Evolutionary conservation across 1,140 invertebrate species (phyloP).

Genomic region (Pseudomyrmex gracilis): DNA sequence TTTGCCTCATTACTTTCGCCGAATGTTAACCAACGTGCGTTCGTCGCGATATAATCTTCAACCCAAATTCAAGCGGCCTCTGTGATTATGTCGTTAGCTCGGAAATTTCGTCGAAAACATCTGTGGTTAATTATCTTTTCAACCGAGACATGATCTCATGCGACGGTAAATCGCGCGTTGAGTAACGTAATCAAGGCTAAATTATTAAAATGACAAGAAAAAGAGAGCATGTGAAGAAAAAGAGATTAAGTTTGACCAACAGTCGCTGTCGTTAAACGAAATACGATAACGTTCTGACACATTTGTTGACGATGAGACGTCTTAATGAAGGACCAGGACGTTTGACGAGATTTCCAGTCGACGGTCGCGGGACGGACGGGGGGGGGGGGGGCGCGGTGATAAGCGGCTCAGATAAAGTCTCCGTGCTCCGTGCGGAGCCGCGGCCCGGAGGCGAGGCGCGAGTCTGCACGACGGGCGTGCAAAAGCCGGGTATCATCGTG

Average conservation of each 20-base stretch:
- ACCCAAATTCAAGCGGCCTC: not conserved
- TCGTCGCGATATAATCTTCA: constrained; percentile 50
- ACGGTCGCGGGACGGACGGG: constrained; percentile 57
- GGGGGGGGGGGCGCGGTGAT: constrained; percentile 71
- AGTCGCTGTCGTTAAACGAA: constrained; percentile 39
- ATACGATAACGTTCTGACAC: constrained; percentile 36
- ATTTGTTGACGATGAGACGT: constrained; percentile 46
- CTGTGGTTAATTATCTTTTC: constrained; percentile 43
- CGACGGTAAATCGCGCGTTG: not conserved
- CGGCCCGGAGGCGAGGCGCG: constrained; percentile 73
- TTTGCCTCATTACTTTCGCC: constrained; percentile 31
- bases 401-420: constrained; percentile 72
- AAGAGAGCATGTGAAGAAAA: not conserved
- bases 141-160: too few relatives aligned
- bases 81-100: constrained; percentile 25
- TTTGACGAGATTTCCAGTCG: constrained; percentile 71
- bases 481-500: constrained; percentile 81
- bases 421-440: constrained; percentile 36
- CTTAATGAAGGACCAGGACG: constrained; percentile 56
- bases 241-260: constrained; percentile 13
- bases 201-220: not conserved
- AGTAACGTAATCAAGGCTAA: not conserved
- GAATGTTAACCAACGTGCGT: constrained; percentile 15
- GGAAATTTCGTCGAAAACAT: constrained; percentile 17
- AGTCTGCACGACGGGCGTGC: constrained; percentile 72